Percentiles rank a stretch among this genome's conserved stretches.
These are phyloP conservation scores for Apus apus DNA, from an alignment of 2,113 vertebrate species.

Conservation along the genomic window DNA sequence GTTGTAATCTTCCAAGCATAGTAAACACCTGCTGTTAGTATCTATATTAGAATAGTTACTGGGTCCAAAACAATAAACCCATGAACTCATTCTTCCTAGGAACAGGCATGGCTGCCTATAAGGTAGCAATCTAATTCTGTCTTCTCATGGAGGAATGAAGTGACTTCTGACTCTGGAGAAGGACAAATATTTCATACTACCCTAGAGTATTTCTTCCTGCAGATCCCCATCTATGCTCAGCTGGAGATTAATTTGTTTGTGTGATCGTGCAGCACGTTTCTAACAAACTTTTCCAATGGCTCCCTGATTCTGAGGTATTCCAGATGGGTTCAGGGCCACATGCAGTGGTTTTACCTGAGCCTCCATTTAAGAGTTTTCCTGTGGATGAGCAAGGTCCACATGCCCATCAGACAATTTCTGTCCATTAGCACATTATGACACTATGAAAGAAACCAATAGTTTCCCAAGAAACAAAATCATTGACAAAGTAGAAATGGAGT, in stretches of 20 bases:
- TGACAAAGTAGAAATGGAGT: not conserved
- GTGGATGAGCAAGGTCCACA: rapidly evolving
- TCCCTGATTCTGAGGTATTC: not conserved
- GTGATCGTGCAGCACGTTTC: not conserved
- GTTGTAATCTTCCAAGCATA: not conserved
- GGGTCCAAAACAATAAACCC: not conserved
- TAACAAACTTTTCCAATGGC: not conserved
- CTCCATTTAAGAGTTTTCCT: not conserved
- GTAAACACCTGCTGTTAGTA: not conserved
- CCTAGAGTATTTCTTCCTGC: not conserved
- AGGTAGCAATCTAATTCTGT: not conserved
- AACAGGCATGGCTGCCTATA: not conserved
- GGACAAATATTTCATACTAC: not conserved
- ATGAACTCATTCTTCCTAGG: not conserved
- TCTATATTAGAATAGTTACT: not conserved
- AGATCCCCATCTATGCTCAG: not conserved
- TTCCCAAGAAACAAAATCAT: not conserved
- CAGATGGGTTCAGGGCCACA: not conserved
- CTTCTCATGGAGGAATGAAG: not conserved
- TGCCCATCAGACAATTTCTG: not conserved
- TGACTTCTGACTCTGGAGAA: not conserved
- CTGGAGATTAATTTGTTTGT: not conserved
- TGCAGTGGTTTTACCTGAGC: not conserved
- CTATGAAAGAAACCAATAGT: not conserved
- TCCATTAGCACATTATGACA: not conserved